phyloP scores from a whole-genome alignment of 2,113 vertebrate species.

The Cnemophilus loriae region DNA sequence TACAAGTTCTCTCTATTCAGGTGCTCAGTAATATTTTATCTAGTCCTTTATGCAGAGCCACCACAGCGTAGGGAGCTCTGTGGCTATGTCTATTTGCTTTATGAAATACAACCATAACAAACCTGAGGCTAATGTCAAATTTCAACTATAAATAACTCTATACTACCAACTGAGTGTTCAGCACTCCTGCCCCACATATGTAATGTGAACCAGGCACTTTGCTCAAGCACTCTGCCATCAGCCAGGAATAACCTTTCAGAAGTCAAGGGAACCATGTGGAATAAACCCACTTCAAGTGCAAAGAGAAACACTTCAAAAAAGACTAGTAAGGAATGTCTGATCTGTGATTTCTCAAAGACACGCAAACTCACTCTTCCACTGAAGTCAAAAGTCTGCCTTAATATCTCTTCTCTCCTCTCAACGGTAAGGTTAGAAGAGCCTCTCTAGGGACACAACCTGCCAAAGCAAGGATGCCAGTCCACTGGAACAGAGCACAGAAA shows the following conservation, averaged over 20 bases:
- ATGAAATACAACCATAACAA: not conserved
- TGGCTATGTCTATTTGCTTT: not conserved
- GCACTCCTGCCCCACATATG: not conserved
- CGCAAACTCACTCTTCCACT: not conserved
- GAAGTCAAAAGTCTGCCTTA: not conserved
- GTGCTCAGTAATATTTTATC: not conserved
- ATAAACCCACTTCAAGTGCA: not conserved
- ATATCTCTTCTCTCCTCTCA: not conserved
- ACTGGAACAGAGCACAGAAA: not conserved
- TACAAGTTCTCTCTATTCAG: not conserved
- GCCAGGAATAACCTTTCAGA: not conserved
- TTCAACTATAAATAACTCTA: not conserved
- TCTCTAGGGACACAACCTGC: not conserved
- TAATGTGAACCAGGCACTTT: not conserved
- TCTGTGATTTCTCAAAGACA: not conserved
- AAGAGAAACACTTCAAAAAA: not conserved
- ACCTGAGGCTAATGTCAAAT: not conserved
- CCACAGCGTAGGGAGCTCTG: not conserved
- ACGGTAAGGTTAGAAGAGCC: not conserved
- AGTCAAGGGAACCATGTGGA: not conserved
- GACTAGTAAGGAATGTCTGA: not conserved
- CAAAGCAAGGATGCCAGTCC: not conserved
- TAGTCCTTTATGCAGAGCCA: not conserved
- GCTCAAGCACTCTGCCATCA: not conserved
- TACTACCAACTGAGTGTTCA: not conserved